Evolutionary conservation across 2,113 vertebrate species (phyloP).

Genomic region (Muscicapa adusta): DNA sequence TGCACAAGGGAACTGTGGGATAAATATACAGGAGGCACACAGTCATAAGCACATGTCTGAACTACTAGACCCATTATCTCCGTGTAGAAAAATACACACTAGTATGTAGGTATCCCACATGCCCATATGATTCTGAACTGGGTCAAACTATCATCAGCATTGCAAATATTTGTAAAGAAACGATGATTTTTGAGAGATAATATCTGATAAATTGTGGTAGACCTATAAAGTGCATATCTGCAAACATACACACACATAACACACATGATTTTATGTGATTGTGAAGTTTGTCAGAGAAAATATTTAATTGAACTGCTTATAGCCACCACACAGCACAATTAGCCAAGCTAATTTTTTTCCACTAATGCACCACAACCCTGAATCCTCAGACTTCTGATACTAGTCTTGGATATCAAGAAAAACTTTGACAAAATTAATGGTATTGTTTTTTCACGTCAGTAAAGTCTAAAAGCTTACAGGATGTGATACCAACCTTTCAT

Average conservation of each 20-base stretch:
- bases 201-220: neutral
- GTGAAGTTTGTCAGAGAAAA: neutral
- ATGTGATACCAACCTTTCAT: neutral
- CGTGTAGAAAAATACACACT: neutral
- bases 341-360: neutral
- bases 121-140: neutral
- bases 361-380: neutral
- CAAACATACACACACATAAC: neutral
- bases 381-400: neutral
- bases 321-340: neutral
- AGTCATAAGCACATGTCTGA: constrained; percentile 13
- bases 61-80: neutral
- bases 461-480: neutral
- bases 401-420: neutral
- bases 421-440: neutral
- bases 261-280: neutral
- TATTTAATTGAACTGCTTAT: neutral
- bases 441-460: neutral
- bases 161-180: neutral
- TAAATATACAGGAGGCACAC: constrained; percentile 20
- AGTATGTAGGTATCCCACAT: neutral
- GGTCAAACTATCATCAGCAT: neutral
- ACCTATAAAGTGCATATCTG: neutral
- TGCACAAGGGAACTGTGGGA: constrained; percentile 1
- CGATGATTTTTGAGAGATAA: neutral